Evolutionary conservation across 2,113 vertebrate species (phyloP).

Genomic region (Halcyon malimbica): DNA sequence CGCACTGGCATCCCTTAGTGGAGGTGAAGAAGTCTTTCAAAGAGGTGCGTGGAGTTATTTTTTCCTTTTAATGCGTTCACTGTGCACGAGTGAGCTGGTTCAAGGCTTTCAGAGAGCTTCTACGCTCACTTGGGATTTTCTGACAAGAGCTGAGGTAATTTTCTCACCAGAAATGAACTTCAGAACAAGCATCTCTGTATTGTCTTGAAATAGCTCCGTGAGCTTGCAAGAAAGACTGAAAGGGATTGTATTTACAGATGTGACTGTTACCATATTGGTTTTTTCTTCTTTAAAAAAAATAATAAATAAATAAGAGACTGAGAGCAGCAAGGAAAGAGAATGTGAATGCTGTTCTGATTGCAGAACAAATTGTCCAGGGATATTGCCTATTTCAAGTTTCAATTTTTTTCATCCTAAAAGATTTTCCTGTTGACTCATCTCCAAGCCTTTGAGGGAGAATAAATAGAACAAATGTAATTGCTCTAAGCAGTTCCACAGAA

Average conservation of each 20-base stretch:
- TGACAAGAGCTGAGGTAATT: not conserved
- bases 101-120: conserved; percentile 42
- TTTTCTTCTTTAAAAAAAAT: too few relatives aligned
- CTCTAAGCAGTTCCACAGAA: conserved; percentile 32
- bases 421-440: conserved; percentile 66
- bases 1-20: conserved; percentile 95
- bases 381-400: conserved; percentile 18
- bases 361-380: conserved; percentile 53
- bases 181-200: not conserved
- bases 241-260: conserved; percentile 23
- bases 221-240: not conserved
- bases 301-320: not conserved
- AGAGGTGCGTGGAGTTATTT: conserved; percentile 80
- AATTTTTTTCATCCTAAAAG: conserved; percentile 27
- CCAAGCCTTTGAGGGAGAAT: conserved; percentile 31
- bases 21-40: conserved; percentile 97
- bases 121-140: not conserved
- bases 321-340: conserved; percentile 12
- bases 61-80: not conserved
- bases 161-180: conserved; percentile 33
- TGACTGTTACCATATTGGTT: not conserved
- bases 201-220: not conserved
- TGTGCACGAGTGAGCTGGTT: not conserved
- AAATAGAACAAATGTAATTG: conserved; percentile 61
- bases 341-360: conserved; percentile 29